Percentiles rank a stretch among this genome's conserved stretches.
These are phyloP conservation scores for Archips crataeganus DNA, from an alignment of 2,888 invertebrate genomes.

Conservation along the genomic window DNA sequence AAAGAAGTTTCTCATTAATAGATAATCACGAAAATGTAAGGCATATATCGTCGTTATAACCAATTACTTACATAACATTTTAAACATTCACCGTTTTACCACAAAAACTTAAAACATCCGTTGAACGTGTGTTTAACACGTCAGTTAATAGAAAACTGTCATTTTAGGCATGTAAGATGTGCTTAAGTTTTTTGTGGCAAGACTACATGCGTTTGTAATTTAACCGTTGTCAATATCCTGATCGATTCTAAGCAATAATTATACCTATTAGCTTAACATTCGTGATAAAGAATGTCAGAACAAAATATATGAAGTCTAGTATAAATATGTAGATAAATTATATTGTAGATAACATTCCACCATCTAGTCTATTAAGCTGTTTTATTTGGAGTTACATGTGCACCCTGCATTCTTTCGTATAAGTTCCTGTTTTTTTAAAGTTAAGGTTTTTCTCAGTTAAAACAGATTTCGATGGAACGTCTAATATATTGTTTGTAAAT, in stretches of 20 bases:
- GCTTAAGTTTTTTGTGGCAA: too few relatives aligned
- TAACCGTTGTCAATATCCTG: slow-evolving; percentile 11
- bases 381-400: slow-evolving; percentile 48
- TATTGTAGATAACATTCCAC: slow-evolving; percentile 77
- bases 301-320: slow-evolving; percentile 34
- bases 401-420: slow-evolving; percentile 36
- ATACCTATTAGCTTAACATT: slow-evolving; percentile 21
- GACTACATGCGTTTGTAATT: background rate
- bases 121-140: too few relatives aligned
- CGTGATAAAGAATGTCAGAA: slow-evolving; percentile 22
- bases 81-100: background rate
- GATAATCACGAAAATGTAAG: background rate
- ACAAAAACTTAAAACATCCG: too few relatives aligned
- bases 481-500: slow-evolving; percentile 40
- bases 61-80: background rate
- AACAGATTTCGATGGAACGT: slow-evolving; percentile 41
- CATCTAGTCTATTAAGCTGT: slow-evolving; percentile 71
- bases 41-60: slow-evolving; percentile 2
- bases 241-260: slow-evolving; percentile 20
- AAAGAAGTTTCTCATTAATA: background rate
- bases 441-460: slow-evolving; percentile 26
- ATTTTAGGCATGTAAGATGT: too few relatives aligned
- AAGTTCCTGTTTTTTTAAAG: slow-evolving; percentile 46
- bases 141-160: too few relatives aligned
- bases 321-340: slow-evolving; percentile 50